Evolutionary conservation across 2,888 invertebrate species (phyloP).

Genomic region (Xanthorhoe spadicearia): DNA sequence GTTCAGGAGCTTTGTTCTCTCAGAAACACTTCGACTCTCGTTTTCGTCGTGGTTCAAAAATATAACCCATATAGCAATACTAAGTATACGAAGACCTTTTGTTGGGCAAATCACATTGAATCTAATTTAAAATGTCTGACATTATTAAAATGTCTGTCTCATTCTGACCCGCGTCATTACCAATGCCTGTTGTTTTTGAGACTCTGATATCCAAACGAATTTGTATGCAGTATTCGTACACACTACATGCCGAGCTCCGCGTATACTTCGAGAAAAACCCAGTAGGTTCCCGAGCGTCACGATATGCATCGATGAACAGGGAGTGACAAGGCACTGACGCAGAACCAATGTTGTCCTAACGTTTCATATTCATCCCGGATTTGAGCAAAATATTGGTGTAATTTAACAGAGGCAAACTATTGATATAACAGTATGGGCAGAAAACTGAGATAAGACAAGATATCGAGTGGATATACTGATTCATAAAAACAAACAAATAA

Average conservation of each 20-base stretch:
- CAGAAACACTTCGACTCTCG: too few species aligned
- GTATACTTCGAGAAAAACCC: conserved; percentile 66
- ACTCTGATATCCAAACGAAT: conserved; percentile 28
- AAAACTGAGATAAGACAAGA: not conserved
- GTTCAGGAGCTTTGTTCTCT: too few species aligned
- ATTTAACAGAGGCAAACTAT: not conserved
- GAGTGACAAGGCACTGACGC: conserved; percentile 41
- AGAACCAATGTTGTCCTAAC: conserved; percentile 20
- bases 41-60: too few species aligned
- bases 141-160: too few species aligned
- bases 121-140: too few species aligned
- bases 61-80: too few species aligned
- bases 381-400: not conserved
- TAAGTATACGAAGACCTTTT: not conserved
- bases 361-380: conserved; percentile 18
- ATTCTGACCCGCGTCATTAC: not conserved
- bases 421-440: not conserved
- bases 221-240: conserved; percentile 46
- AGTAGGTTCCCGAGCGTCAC: conserved; percentile 52
- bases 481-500: not conserved
- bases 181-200: conserved; percentile 3
- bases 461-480: not conserved
- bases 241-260: conserved; percentile 36
- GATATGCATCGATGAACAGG: conserved; percentile 27
- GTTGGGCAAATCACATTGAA: not conserved